phyloP scores from a whole-genome alignment of 2,797 vertebrate genomes.

The Ceryle rudis region DNA sequence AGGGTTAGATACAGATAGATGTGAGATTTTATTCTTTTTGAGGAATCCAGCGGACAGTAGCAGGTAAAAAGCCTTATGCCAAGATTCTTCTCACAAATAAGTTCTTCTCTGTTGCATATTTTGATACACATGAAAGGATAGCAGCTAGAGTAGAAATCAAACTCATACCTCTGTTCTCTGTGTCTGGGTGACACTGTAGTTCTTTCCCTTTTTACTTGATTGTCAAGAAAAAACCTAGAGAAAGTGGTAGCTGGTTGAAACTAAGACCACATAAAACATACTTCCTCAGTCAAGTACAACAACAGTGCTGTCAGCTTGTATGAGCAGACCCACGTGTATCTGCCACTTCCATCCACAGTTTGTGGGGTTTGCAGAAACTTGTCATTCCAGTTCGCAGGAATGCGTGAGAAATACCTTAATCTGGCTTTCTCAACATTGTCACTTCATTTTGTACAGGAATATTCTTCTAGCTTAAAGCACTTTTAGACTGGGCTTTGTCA shows the following conservation, averaged over 20 bases:
- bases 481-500: neutral
- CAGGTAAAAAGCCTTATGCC: neutral
- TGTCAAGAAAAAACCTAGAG: neutral
- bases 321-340: neutral
- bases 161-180: neutral
- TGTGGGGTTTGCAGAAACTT: neutral
- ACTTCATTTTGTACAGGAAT: neutral
- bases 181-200: neutral
- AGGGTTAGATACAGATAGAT: neutral
- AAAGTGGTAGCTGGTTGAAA: neutral
- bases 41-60: neutral
- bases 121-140: neutral
- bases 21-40: neutral
- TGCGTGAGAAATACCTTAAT: neutral
- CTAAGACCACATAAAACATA: rapidly evolving
- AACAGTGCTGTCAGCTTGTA: rapidly evolving
- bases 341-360: neutral
- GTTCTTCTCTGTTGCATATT: neutral
- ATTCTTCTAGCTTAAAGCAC: neutral
- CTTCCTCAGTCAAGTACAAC: neutral
- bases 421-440: neutral
- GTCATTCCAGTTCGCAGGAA: neutral
- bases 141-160: neutral
- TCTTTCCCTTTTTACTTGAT: neutral
- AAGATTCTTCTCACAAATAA: neutral